phyloP scores from a whole-genome alignment of 2,888 invertebrate species.

The Troides oblongomaculatus region DNA sequence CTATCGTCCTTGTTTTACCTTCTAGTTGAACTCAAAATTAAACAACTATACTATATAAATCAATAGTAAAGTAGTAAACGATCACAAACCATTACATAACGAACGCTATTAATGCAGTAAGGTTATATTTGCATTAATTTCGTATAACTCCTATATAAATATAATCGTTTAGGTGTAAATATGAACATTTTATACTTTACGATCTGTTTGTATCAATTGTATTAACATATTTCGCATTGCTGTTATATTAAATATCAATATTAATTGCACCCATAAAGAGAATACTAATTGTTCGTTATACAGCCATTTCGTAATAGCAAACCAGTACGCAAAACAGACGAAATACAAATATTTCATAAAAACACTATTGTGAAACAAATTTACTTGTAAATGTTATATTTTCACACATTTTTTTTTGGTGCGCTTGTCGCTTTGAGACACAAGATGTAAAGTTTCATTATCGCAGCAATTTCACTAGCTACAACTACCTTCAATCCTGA shows the following conservation, averaged over 20 bases:
- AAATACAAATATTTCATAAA: neutral
- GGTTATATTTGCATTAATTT: conserved; percentile 18
- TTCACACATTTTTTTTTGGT: too few species aligned
- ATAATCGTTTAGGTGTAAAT: conserved; percentile 16
- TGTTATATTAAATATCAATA: conserved; percentile 16
- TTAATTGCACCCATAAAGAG: conserved; percentile 24
- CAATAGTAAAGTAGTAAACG: too few species aligned
- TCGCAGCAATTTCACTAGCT: too few species aligned
- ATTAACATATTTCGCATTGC: conserved; percentile 28
- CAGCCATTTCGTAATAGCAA: conserved; percentile 1
- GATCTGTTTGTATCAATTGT: conserved; percentile 8
- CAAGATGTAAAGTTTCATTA: too few species aligned
- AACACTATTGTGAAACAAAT: too few species aligned
- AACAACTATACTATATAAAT: too few species aligned
- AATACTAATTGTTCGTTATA: conserved; percentile 15
- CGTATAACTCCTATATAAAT: conserved; percentile 11
- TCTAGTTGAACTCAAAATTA: too few species aligned
- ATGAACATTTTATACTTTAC: conserved; percentile 21
- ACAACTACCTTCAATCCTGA: too few species aligned
- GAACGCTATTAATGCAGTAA: neutral
- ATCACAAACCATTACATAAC: neutral
- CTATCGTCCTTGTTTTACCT: too few species aligned
- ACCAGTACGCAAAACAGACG: neutral
- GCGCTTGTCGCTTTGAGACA: too few species aligned
- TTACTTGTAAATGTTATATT: too few species aligned